Conservation (phyloP, 2,113 vertebrate species). For the Dicentrarchus labrax region DNA sequence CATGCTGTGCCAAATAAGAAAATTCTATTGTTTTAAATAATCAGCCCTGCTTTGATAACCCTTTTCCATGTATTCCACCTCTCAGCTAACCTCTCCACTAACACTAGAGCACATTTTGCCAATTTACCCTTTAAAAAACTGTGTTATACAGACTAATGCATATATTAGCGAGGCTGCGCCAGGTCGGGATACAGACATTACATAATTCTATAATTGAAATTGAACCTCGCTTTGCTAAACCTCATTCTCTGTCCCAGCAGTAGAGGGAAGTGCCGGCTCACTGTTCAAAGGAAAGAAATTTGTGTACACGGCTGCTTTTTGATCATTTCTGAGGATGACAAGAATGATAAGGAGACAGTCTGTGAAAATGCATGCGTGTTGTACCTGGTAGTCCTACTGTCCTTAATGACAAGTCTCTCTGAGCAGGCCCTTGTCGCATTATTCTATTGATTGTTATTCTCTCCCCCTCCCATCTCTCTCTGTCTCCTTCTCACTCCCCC, state of each 20-base stretch:
- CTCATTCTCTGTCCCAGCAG: slow-evolving; percentile 55
- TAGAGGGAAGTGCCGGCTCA: slow-evolving; percentile 66
- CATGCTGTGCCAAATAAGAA: slow-evolving; percentile 36
- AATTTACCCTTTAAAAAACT: slow-evolving; percentile 18
- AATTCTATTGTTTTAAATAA: slow-evolving; percentile 53
- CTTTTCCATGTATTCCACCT: slow-evolving; percentile 2
- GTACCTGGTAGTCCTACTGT: slow-evolving; percentile 12
- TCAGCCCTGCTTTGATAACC: slow-evolving; percentile 28
- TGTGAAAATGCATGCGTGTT: neutral
- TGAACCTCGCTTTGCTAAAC: slow-evolving; percentile 43
- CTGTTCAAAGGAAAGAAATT: slow-evolving; percentile 41
- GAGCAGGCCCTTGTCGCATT: slow-evolving; percentile 81
- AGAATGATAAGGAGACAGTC: neutral
- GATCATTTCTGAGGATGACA: slow-evolving; percentile 28
- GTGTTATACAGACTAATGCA: slow-evolving; percentile 14
- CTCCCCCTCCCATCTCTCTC: slow-evolving; percentile 55
- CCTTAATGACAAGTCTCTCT: slow-evolving; percentile 50
- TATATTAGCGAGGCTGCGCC: slow-evolving; percentile 12
- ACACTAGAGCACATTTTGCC: slow-evolving; percentile 21
- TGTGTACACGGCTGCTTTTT: slow-evolving; percentile 15
- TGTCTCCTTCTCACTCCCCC: slow-evolving; percentile 25
- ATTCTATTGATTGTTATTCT: slow-evolving; percentile 82
- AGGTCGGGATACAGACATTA: slow-evolving; percentile 62
- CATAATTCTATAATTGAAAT: slow-evolving; percentile 75
- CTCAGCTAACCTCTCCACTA: neutral